Conservation (phyloP, 2,888 invertebrate genomes). For the Bombyx huttoni region DNA sequence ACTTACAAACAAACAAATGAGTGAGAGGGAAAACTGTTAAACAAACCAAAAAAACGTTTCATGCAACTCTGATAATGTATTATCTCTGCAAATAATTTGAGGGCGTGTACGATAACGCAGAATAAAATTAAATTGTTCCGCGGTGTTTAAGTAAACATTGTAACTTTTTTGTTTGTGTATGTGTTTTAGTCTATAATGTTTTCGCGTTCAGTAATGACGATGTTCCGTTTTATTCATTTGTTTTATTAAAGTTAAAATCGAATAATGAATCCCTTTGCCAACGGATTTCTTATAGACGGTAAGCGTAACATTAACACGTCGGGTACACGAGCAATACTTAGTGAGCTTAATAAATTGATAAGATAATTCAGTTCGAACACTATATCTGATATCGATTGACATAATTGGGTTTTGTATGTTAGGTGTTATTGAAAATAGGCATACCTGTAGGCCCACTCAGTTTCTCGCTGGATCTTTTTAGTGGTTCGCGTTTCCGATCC, state of each 20-base stretch:
- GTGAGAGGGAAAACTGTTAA: background rate
- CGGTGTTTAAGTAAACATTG: background rate
- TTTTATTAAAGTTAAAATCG: background rate
- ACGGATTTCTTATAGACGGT: constrained; percentile 35
- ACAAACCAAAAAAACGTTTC: background rate
- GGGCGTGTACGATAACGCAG: constrained; percentile 7
- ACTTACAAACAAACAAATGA: too few relatives aligned
- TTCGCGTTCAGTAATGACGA: background rate
- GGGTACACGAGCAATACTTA: too few relatives aligned
- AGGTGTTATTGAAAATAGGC: too few relatives aligned
- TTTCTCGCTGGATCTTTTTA: too few relatives aligned
- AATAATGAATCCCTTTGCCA: constrained; percentile 41
- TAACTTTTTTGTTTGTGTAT: background rate
- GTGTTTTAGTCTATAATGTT: background rate
- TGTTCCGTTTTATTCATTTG: background rate
- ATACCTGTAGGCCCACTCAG: too few relatives aligned
- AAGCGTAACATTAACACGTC: constrained; percentile 10
- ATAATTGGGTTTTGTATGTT: too few relatives aligned
- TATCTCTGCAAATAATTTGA: constrained; percentile 11
- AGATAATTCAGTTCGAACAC: too few relatives aligned
- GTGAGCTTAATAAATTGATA: too few relatives aligned
- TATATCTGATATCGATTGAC: too few relatives aligned
- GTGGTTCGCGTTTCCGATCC: too few relatives aligned
- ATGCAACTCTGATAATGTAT: background rate
- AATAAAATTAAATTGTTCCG: background rate